Evolutionary conservation across 2,888 invertebrate species (phyloP).

Genomic region (Diploptera punctata): DNA sequence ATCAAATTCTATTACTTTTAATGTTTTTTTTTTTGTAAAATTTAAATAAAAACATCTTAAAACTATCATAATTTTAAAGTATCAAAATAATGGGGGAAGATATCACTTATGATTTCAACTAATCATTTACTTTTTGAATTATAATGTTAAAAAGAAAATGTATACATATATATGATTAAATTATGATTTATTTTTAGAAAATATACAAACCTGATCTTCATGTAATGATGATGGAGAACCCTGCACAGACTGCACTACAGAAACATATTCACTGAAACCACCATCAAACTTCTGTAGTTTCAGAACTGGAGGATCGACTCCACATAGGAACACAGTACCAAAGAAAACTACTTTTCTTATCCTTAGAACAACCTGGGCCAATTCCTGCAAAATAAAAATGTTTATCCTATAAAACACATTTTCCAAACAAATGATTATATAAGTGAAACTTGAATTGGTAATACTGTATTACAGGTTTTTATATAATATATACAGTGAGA

Average conservation of each 20-base stretch:
- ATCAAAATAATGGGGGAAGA: too few species aligned
- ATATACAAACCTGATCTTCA: conserved; percentile 56
- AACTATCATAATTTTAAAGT: too few species aligned
- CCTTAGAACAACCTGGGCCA: conserved; percentile 75
- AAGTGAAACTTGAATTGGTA: too few species aligned
- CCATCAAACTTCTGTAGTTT: conserved; percentile 70
- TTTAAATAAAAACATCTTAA: too few species aligned
- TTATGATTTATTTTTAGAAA: not conserved
- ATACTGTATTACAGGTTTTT: too few species aligned
- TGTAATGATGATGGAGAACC: conserved; percentile 54
- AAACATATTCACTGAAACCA: conserved; percentile 72
- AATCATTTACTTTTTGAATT: too few species aligned
- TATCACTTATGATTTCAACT: too few species aligned
- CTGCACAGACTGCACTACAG: conserved; percentile 67
- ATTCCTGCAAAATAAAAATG: conserved; percentile 62
- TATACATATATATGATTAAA: not conserved
- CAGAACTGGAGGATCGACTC: conserved; percentile 85
- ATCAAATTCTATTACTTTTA: too few species aligned
- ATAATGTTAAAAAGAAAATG: not conserved
- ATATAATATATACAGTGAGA: too few species aligned
- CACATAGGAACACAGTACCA: conserved; percentile 83
- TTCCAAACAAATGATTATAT: too few species aligned
- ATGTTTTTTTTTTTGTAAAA: too few species aligned
- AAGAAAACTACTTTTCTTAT: conserved; percentile 79
- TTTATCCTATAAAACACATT: too few species aligned